A percentile compares a stretch with the other conserved stretches of the same genome.
Evolutionary conservation across 2,797 vertebrate species (phyloP).

Genomic region (Enteromius paludinosus): DNA sequence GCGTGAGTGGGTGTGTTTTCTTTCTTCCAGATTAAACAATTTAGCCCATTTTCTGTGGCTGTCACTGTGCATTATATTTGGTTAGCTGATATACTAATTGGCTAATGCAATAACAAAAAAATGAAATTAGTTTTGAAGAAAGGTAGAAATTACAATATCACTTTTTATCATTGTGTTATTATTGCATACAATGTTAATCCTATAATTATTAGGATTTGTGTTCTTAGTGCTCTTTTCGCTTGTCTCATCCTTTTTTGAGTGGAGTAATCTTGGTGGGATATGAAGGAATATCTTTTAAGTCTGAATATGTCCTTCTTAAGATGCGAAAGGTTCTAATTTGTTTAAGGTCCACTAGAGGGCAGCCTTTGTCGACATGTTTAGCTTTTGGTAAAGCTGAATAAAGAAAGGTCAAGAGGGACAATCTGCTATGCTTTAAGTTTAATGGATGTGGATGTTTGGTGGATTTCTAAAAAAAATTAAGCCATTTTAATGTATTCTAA

Average conservation of each 20-base stretch:
- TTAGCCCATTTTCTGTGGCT: neutral
- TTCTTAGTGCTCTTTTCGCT: neutral
- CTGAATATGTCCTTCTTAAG: neutral
- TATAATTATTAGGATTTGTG: neutral
- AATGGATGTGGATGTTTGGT: neutral
- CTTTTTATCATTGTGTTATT: neutral
- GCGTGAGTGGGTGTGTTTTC: conserved; percentile 15
- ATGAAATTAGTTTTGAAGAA: neutral
- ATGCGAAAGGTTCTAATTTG: neutral
- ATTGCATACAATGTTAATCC: neutral
- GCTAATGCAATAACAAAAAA: no score
- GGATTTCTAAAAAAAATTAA: neutral
- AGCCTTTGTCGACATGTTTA: conserved; percentile 23
- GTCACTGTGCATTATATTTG: conserved; percentile 17
- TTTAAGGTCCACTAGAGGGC: conserved; percentile 48
- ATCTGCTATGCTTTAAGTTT: neutral
- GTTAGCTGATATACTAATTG: conserved; percentile 12
- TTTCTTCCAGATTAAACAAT: conserved; percentile 13
- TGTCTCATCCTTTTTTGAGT: neutral
- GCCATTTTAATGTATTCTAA: no score
- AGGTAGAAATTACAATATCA: neutral
- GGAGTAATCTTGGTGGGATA: conserved; percentile 14
- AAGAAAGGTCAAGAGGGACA: neutral
- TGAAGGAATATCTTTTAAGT: neutral
- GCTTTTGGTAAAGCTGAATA: neutral